Evolutionary conservation across 2,113 vertebrate species (phyloP).

Genomic region (Formicarius rufipectus): DNA sequence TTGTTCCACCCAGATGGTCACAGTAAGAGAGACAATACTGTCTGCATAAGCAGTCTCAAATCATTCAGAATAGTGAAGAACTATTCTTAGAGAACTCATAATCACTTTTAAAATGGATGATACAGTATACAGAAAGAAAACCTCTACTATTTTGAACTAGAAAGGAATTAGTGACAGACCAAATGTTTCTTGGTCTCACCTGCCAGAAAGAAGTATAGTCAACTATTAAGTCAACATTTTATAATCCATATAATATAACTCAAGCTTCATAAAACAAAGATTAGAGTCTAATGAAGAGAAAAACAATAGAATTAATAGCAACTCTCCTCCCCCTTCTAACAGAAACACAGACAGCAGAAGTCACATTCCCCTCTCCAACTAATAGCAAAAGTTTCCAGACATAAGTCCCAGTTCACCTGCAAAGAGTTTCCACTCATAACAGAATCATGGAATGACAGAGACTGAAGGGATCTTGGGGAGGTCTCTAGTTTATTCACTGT

Average conservation of each 20-base stretch:
- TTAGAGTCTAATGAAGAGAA: background rate
- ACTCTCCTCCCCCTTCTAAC: background rate
- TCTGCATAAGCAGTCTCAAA: background rate
- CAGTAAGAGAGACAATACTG: background rate
- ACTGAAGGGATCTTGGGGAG: background rate
- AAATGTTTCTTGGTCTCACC: background rate
- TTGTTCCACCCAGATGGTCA: background rate
- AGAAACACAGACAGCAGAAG: background rate
- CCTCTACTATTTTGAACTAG: background rate
- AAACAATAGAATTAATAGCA: background rate
- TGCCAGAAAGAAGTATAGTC: background rate
- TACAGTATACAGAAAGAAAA: background rate
- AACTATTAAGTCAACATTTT: background rate
- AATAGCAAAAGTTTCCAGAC: background rate
- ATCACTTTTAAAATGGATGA: background rate
- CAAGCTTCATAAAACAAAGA: background rate
- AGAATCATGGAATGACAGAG: background rate
- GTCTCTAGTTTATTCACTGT: background rate
- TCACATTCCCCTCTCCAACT: background rate
- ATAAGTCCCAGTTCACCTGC: background rate
- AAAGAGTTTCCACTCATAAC: background rate
- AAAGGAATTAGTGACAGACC: background rate
- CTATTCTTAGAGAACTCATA: background rate
- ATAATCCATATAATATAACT: too few relatives aligned
- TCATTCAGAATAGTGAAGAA: background rate